Evolutionary conservation across 1,140 invertebrate species (phyloP).

Genomic region (Conus ventricosus): DNA sequence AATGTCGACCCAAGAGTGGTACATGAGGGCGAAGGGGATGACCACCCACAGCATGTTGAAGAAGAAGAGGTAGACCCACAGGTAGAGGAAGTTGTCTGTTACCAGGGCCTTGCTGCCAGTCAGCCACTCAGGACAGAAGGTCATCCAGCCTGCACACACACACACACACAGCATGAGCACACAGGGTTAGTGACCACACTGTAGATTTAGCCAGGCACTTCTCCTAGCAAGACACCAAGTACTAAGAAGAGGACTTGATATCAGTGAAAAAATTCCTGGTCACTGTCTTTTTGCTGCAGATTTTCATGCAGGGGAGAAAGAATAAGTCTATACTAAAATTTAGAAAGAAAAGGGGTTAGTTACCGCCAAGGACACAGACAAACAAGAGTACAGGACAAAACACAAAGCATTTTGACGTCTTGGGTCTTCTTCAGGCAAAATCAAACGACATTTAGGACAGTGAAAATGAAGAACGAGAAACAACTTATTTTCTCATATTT

Average conservation of each 20-base stretch:
- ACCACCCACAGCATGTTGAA: constrained; percentile 73
- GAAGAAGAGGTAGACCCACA: constrained; percentile 72
- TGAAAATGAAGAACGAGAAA: no score
- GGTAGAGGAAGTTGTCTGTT: constrained; percentile 65
- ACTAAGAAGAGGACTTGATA: not conserved
- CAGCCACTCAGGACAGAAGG: constrained; percentile 73
- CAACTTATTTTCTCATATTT: no score
- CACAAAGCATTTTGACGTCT: no score
- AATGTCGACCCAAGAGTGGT: constrained; percentile 64
- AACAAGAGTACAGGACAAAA: no score
- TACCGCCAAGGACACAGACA: no score
- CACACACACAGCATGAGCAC: not conserved
- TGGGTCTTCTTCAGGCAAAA: no score
- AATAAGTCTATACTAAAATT: no score
- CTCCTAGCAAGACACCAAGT: not conserved
- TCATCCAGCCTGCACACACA: constrained; percentile 71
- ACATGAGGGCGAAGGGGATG: constrained; percentile 64
- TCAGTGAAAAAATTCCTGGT: no score
- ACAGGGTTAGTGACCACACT: not conserved
- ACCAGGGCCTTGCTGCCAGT: constrained; percentile 66
- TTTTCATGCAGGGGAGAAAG: no score
- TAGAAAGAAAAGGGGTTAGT: no score
- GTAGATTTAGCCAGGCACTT: not conserved
- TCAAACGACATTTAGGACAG: no score
- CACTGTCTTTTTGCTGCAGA: no score